A percentile compares a stretch with the other conserved stretches of the same genome.
phyloP scores from a whole-genome alignment of 2,113 vertebrate species.

The Podarcis muralis region DNA sequence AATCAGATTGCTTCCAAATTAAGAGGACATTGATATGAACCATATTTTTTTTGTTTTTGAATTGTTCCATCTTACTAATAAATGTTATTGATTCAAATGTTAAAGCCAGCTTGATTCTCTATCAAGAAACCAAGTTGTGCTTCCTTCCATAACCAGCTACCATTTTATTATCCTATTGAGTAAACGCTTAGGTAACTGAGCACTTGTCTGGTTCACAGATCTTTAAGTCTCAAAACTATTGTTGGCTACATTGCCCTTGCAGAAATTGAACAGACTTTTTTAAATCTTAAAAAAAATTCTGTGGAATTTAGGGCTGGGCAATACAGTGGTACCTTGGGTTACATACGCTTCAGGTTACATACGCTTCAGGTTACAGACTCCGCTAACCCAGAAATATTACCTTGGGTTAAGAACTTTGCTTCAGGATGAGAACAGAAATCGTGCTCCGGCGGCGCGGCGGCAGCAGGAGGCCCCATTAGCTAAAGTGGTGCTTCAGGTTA shows the following conservation, averaged over 20 bases:
- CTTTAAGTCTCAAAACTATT: too few species aligned
- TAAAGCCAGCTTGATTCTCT: background rate
- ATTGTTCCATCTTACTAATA: background rate
- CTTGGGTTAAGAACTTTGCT: too few species aligned
- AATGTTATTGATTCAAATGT: background rate
- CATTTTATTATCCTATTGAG: background rate
- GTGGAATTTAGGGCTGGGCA: too few species aligned
- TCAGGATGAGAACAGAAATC: too few species aligned
- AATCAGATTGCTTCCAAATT: background rate
- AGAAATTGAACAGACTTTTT: background rate
- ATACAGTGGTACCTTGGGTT: too few species aligned
- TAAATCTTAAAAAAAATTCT: background rate
- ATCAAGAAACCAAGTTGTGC: background rate
- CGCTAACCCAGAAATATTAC: too few species aligned
- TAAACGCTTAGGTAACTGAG: background rate
- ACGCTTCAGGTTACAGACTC: too few species aligned
- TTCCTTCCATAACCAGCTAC: background rate
- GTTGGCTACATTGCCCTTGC: background rate
- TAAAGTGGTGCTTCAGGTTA: too few species aligned
- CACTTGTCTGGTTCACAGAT: background rate
- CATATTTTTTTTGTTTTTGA: background rate
- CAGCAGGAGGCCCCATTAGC: too few species aligned
- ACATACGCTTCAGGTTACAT: too few species aligned
- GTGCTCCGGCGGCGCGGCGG: accelerated
- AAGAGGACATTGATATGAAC: background rate